phyloP scores from a whole-genome alignment of 2,113 vertebrate genomes.

The Oreochromis niloticus region DNA sequence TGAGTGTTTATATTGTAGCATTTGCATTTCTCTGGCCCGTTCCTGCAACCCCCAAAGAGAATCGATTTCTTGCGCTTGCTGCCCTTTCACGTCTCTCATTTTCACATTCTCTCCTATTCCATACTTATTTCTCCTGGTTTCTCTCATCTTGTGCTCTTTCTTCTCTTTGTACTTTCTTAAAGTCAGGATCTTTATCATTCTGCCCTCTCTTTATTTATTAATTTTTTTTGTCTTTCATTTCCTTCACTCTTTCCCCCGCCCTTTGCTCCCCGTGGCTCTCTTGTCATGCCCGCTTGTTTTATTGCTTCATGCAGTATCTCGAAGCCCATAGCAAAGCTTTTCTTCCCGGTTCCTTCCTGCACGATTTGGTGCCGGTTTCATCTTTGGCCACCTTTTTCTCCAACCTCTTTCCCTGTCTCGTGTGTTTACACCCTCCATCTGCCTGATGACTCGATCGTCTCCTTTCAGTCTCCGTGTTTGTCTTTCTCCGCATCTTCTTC shows the following conservation, averaged over 20 bases:
- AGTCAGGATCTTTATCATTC: neutral
- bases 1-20: conserved; percentile 54
- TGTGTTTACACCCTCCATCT: conserved; percentile 52
- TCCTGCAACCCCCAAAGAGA: conserved; percentile 44
- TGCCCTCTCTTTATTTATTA: neutral
- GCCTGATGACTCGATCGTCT: conserved; percentile 37
- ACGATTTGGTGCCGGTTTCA: neutral
- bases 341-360: neutral
- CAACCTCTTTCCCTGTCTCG: neutral
- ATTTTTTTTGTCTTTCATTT: neutral
- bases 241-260: neutral
- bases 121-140: neutral
- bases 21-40: conserved; percentile 53
- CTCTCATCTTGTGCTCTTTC: neutral
- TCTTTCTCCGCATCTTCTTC: conserved; percentile 1
- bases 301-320: conserved; percentile 29
- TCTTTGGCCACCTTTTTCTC: conserved; percentile 7
- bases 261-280: neutral
- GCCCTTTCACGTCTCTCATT: conserved; percentile 37
- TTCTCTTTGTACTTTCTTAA: neutral
- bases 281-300: conserved; percentile 31
- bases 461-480: conserved; percentile 28
- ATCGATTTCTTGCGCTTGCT: conserved; percentile 52
- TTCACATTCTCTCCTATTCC: neutral
- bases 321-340: conserved; percentile 14